These are phyloP conservation scores for Plumapathes pennacea DNA, from an alignment of 92 coral and sea anemone species.

Conservation along the genomic window DNA sequence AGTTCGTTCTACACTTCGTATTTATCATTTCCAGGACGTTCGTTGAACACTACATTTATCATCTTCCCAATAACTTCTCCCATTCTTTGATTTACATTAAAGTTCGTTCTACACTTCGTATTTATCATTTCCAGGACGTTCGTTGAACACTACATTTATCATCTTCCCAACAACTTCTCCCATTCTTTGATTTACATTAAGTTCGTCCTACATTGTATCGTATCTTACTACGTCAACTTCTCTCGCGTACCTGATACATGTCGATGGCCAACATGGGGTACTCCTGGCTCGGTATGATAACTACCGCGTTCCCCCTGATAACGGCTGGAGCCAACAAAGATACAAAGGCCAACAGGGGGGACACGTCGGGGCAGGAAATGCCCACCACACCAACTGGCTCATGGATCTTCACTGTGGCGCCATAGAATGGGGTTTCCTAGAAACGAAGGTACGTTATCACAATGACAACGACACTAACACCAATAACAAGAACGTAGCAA, in stretches of 20 bases:
- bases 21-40: too few relatives aligned
- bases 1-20: too few relatives aligned
- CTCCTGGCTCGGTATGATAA: slow-evolving; percentile 86
- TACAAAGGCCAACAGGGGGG: slow-evolving; percentile 89
- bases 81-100: too few relatives aligned
- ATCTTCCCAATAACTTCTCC: too few relatives aligned
- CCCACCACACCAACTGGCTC: slow-evolving; percentile 97
- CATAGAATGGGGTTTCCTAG: slow-evolving; percentile 95
- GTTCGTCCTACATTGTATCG: too few relatives aligned
- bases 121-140: too few relatives aligned
- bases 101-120: too few relatives aligned
- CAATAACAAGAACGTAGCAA: background rate
- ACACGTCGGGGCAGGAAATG: slow-evolving; percentile 84
- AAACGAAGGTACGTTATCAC: background rate
- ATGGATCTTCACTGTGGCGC: slow-evolving; percentile 90
- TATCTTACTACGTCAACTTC: background rate
- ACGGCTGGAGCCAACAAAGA: slow-evolving; percentile 93
- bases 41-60: too few relatives aligned
- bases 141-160: too few relatives aligned
- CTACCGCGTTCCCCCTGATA: slow-evolving; percentile 89
- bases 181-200: too few relatives aligned
- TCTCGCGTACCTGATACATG: slow-evolving; percentile 86
- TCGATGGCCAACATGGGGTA: slow-evolving; percentile 88
- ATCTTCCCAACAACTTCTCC: too few relatives aligned
- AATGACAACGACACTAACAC: background rate